Evolutionary conservation across 37 sponge, comb jelly and placozoan genomes (phyloP), one percentile per base, ranked within the genome.

Genomic region (Halisarca cf. caerulea): DNA sequence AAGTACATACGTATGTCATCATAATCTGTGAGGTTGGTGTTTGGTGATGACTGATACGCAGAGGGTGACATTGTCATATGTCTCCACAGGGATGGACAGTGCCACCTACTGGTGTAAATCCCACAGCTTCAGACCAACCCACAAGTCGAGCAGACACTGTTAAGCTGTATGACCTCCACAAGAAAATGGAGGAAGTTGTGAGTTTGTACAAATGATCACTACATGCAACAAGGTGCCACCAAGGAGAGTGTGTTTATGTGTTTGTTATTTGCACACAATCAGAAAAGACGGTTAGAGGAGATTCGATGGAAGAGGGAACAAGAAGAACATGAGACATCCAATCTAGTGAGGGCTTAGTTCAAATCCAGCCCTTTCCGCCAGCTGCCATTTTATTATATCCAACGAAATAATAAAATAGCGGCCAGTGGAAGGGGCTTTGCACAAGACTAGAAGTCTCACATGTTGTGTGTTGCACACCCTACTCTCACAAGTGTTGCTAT

Each of bases 231-330:
- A n/a, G n/a, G n/a, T n/a, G n/a, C n/a, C n/a, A n/a, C n/a, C n/a
- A n/a, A n/a, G 71, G 71, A 55, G 11, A 55, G 17, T 55, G 57
- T 17, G 17, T 20, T 55, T 11, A 55, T 17, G 17, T 55, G 57
- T 55, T 68, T 68, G 69, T 36, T 83, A 38, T 66, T 0, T 68
- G 23, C 58, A 42, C 3, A 25, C 20, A 28, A 14, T 30, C 64
- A 93, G 94, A 84, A 78, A 59, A 55, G 72, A 14, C 58, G 94
- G 15, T 40, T 93, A 32, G 28, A 59, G 0, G 72, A 90, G 82
- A 51, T 93, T 18, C 47, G 86, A 20, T 27, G 59, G 66, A 80
- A 90, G 73, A 81, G 58, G 53, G 83, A 88, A 23, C 64, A 39
- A 32, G 83, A 84, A 36, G 85, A 90, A 2, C 74, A 85, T 42